Conservation (phyloP, 2,797 vertebrate species). For the Leptoclinus maculatus region DNA sequence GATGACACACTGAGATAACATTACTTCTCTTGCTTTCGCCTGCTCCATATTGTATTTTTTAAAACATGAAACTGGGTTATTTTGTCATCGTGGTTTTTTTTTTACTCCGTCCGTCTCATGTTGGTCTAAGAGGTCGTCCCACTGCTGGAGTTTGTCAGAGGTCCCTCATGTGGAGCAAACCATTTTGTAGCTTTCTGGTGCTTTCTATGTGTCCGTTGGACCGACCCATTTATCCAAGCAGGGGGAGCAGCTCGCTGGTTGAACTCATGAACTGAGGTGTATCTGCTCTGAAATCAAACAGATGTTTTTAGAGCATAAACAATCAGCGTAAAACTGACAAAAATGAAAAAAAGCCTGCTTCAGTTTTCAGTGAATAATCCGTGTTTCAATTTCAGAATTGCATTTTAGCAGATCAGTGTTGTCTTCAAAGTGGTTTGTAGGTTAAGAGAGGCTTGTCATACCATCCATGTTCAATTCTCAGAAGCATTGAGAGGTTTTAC, state of each 20-base stretch:
- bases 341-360: neutral
- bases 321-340: neutral
- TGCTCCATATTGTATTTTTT: neutral
- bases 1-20: neutral
- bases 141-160: conserved; percentile 31
- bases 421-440: neutral
- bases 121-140: conserved; percentile 11
- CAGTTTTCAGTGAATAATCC: neutral
- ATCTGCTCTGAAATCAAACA: conserved; percentile 14
- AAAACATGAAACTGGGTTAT: neutral
- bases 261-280: conserved; percentile 1
- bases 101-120: neutral
- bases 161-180: conserved; percentile 10
- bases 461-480: neutral
- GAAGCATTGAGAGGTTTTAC: neutral
- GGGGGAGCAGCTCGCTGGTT: conserved; percentile 8
- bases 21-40: neutral
- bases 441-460: neutral
- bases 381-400: neutral
- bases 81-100: neutral
- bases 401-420: neutral
- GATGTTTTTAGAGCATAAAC: conserved; percentile 10
- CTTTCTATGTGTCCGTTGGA: neutral
- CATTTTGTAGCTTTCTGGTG: conserved; percentile 1
- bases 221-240: conserved; percentile 30